These are phyloP conservation scores for Lasioglossum zephyrum DNA, from an alignment of 2,888 invertebrate species.

Conservation along the genomic window DNA sequence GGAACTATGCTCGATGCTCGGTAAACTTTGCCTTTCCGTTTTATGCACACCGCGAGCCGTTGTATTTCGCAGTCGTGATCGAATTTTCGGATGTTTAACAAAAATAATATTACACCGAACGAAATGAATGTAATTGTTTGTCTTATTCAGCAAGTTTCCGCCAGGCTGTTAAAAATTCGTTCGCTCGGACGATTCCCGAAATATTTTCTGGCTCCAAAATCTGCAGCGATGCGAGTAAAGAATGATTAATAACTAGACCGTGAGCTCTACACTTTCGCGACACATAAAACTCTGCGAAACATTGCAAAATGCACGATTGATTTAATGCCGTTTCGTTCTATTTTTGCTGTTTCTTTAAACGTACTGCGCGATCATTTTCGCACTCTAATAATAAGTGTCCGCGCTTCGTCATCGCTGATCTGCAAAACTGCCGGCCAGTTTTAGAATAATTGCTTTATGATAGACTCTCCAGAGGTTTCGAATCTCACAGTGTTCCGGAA, in stretches of 20 bases:
- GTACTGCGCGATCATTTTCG: not conserved
- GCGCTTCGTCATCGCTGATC: not conserved
- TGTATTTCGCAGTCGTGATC: not conserved
- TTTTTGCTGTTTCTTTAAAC: not conserved
- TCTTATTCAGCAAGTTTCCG: not conserved
- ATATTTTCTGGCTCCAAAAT: not conserved
- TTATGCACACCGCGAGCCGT: not conserved
- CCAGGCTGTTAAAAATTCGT: not conserved
- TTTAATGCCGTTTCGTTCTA: not conserved
- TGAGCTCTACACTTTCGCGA: not conserved
- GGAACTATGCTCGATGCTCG: not conserved
- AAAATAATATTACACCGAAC: not conserved
- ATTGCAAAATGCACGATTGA: not conserved
- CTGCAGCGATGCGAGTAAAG: not conserved
- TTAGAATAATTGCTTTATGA: not conserved
- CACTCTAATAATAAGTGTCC: not conserved
- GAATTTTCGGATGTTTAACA: not conserved
- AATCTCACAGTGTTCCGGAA: not conserved
- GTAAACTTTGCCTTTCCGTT: not conserved
- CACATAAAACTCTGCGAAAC: not conserved
- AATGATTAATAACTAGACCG: not conserved
- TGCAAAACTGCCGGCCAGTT: not conserved
- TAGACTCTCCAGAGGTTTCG: not conserved
- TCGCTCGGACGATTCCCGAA: not conserved
- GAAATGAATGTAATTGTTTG: not conserved